Conservation (phyloP, 2,797 vertebrate genomes). For the Coreius guichenoti region DNA sequence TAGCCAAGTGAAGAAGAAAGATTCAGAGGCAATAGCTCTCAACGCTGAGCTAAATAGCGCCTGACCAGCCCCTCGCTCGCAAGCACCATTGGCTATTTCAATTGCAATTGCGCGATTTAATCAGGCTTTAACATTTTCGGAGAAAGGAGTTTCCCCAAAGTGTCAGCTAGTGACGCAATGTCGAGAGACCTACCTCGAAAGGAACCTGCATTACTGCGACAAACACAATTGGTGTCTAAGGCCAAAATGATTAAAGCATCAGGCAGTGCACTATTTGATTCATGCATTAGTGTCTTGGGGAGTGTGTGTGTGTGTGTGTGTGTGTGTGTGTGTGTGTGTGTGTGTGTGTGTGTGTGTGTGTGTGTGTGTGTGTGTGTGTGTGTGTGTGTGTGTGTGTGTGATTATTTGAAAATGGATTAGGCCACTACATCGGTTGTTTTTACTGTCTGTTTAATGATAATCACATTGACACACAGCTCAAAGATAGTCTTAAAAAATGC, state of each 20-base stretch:
- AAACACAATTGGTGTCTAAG: background rate
- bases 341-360: too few relatives aligned
- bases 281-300: background rate
- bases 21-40: too few relatives aligned
- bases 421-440: background rate
- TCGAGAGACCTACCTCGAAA: background rate
- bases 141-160: background rate
- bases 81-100: too few relatives aligned
- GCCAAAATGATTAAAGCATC: background rate
- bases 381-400: too few relatives aligned
- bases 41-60: too few relatives aligned
- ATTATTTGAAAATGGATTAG: conserved; percentile 8
- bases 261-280: background rate
- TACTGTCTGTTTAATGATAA: conserved; percentile 1
- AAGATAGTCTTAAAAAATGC: background rate
- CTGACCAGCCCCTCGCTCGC: too few relatives aligned
- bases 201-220: background rate
- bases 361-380: too few relatives aligned
- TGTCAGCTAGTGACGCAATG: background rate
- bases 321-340: too few relatives aligned
- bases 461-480: background rate
- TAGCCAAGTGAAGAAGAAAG: too few relatives aligned
- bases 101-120: too few relatives aligned
- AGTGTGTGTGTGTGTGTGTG: too few relatives aligned
- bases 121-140: too few relatives aligned